These are phyloP conservation scores for Hydractinia symbiolongicarpus DNA, from an alignment of 30 jellyfish, hydroid and myxozoan species.

Conservation along the genomic window DNA sequence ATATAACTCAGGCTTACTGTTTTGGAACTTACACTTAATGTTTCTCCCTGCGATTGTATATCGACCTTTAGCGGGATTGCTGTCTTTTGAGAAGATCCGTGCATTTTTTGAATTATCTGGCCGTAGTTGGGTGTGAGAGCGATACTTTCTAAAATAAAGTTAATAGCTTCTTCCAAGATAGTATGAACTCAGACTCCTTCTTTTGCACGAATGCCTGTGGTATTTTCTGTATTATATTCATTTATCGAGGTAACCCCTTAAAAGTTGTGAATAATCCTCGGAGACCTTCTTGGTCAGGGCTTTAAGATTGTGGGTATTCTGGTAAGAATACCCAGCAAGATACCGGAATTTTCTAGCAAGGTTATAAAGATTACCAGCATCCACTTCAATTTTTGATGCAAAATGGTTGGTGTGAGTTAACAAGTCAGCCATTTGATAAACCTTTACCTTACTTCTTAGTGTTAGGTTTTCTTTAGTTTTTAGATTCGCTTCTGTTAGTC, in stretches of 20 bases:
- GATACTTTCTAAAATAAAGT: too few species aligned
- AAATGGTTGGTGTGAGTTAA: too few species aligned
- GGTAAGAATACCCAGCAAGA: neutral
- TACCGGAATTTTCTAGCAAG: neutral
- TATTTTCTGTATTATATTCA: neutral
- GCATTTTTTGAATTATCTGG: neutral
- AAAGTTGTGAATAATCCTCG: neutral
- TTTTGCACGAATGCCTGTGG: neutral
- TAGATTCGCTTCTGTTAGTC: too few species aligned
- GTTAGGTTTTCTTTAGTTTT: too few species aligned
- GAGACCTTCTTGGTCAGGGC: neutral
- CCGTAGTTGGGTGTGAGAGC: neutral
- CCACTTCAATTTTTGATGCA: neutral
- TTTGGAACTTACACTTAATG: neutral
- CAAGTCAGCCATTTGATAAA: too few species aligned
- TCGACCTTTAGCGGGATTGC: neutral
- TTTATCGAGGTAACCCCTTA: neutral
- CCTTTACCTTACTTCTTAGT: too few species aligned
- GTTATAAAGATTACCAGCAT: neutral
- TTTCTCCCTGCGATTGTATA: neutral
- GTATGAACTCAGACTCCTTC: neutral
- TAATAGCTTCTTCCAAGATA: too few species aligned
- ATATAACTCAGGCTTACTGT: neutral
- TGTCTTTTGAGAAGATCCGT: neutral
- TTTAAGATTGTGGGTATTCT: neutral